Conservation (phyloP, 37 sponge, comb jelly and placozoan genomes). For the Beroe forskalii region DNA sequence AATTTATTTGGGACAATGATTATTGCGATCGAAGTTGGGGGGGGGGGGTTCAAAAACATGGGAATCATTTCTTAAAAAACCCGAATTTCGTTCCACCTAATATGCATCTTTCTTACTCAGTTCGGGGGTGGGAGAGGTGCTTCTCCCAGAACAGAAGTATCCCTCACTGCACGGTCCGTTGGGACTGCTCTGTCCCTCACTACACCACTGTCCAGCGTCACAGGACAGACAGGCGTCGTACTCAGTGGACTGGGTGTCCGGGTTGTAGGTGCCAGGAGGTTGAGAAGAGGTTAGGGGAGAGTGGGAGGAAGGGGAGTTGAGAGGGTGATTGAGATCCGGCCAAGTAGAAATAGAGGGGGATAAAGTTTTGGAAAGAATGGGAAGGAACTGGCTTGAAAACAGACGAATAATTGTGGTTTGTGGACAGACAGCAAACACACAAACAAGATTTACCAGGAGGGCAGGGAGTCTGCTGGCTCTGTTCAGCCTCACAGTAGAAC, state of each 20-base stretch:
- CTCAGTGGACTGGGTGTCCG: not conserved
- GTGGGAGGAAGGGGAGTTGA: not conserved
- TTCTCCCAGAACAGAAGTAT: conserved; percentile 66
- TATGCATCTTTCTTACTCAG: too few species aligned
- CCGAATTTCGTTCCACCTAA: too few species aligned
- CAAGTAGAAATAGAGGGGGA: too few species aligned
- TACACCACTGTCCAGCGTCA: conserved; percentile 27
- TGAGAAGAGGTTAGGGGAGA: too few species aligned
- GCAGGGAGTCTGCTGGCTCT: conserved; percentile 17
- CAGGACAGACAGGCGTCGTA: not conserved
- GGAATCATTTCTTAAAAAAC: too few species aligned
- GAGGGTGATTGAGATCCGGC: too few species aligned
- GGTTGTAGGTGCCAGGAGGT: conserved; percentile 50
- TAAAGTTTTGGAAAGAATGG: not conserved
- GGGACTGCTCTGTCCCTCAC: conserved; percentile 41
- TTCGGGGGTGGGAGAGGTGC: conserved; percentile 16
- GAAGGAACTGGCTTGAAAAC: not conserved
- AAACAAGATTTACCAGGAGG: too few species aligned
- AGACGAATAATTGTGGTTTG: too few species aligned
- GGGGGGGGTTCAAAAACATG: too few species aligned
- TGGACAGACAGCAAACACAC: too few species aligned
- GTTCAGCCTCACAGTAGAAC: not conserved
- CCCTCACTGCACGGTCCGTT: conserved; percentile 66
- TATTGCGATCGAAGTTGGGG: too few species aligned
- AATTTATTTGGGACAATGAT: too few species aligned